Base-by-base conservation (phyloP, 2,888 invertebrate species). In the Acheta domesticus region DNA sequence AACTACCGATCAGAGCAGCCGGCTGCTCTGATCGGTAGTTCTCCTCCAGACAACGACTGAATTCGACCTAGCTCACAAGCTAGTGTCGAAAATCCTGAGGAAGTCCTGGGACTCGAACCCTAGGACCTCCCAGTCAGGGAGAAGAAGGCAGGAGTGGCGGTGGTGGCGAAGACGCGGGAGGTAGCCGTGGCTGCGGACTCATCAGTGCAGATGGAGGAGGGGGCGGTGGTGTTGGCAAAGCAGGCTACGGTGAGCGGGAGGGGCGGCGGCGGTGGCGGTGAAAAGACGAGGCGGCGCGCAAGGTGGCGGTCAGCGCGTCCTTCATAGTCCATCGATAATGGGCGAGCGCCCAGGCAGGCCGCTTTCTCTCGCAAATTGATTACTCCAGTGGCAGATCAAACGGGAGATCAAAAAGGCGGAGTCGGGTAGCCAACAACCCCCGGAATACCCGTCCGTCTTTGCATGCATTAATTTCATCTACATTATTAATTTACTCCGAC, bases 201-300 rank as follows among this genome's bases (percentile, higher is more conserved):
- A 12, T 11, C 11, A 1, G 74, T 73, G 74, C 12, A 0, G 20
- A 12, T 1, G 74, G 74, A 1, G 11, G 74, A 12, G 20, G 73
- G 5, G 11, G 73, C 20, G 20, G 73, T 73, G 73, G 73, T 8
- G 20, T 5, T 73, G 73, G 11, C 20, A 1, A 12, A 1, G 74
- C 12, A 1, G 20, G 74, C 8, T 11, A 12, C 11, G 20, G 74
- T 1, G 12, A 11, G 74, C 1, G 74, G 74, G 11, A 0, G 73
- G 5, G 73, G 62, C 49, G 82, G 74, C 20, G 81, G 75, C 73
- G 36, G 8, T 4, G 36, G 36, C 36, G 36, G 36, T 1, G 75
- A 20, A 11, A 5, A 23, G 75, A 1, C 14, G 20, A 20, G 19
- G 75, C n/a, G 74, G 74, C 1, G 21, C n/a, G 21, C n/a, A 21